phyloP scores from a whole-genome alignment of 2,888 invertebrate species.

The Neria commutata region DNA sequence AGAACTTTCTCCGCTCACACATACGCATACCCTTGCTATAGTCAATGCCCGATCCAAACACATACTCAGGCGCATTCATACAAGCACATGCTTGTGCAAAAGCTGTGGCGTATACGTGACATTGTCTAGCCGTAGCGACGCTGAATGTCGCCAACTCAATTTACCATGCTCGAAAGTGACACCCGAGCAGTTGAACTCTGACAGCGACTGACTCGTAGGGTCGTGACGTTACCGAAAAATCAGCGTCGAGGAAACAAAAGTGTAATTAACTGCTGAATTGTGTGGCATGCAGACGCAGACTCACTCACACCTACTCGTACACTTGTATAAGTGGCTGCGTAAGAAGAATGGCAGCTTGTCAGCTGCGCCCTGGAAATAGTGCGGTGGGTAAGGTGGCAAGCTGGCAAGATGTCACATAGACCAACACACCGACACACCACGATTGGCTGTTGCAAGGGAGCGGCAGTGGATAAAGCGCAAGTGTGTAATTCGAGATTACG shows the following conservation, averaged over 20 bases:
- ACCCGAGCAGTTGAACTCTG: constrained; percentile 27
- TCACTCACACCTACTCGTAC: no score
- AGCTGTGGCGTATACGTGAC: constrained; percentile 12
- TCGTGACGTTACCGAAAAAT: not conserved
- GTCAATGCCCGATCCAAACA: not conserved
- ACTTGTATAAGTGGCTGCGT: not conserved
- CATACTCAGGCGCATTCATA: not conserved
- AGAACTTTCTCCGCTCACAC: not conserved
- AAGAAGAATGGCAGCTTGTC: not conserved
- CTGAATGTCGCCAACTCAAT: constrained; percentile 2
- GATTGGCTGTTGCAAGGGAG: no score
- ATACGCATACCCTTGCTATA: not conserved
- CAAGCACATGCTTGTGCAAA: not conserved
- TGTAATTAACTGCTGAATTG: constrained; percentile 47
- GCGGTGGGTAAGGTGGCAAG: not conserved
- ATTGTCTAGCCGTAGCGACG: not conserved
- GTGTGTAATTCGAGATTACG: constrained; percentile 27
- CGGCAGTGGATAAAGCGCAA: not conserved
- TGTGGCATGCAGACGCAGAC: no score
- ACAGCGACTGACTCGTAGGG: not conserved
- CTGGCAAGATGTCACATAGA: not conserved
- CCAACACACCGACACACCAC: no score
- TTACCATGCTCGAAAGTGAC: constrained; percentile 9
- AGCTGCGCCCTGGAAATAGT: not conserved
- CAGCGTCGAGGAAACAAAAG: constrained; percentile 15